Base-by-base conservation (phyloP, 2,888 invertebrate genomes). In the Orthonevra nobilis region DNA sequence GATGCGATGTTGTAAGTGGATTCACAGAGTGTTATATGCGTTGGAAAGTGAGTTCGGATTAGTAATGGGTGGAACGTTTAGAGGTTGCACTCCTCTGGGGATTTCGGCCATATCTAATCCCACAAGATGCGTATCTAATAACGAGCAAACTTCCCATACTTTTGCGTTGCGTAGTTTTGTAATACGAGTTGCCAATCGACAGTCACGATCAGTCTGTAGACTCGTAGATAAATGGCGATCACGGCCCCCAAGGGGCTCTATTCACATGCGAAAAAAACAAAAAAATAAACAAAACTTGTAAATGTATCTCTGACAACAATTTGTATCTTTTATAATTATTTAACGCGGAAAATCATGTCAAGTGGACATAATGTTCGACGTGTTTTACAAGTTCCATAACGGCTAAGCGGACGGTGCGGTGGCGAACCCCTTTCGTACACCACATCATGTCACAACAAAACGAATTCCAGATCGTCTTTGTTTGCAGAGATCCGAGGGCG, bases 401-500 rank as follows among this genome's bases (percentile, higher is more conserved):
- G n/a, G n/a, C n/a, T n/a, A n/a, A n/a, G n/a, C n/a, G n/a, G n/a
- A n/a, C n/a, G n/a, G n/a, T n/a, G n/a, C n/a, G n/a, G n/a, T n/a
- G n/a, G n/a, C n/a, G n/a, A n/a, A n/a, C n/a, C n/a, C n/a, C n/a
- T n/a, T 46, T 56, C 48, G 48, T 48, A 50, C 64, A 42, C 56
- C 14, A 42, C 10, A 32, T 19, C 3, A 2, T 72, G 32, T 48
- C 54, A 56, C 58, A 73, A 73, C 42, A 14, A 58, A 26, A 19
- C 38, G 9, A 3, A 34, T 32, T 36, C 61, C 54, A 58, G 52
- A 42, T 50, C 40, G 50, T 40, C 64, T 56, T 56, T 34, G 32
- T 50, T n/a, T n/a, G n/a, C n/a, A n/a, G n/a, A n/a, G n/a, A n/a
- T n/a, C 50, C 20, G 66, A 58, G 52, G 66, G 73, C 66, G 66